Evolutionary conservation across 2,113 vertebrate genomes (phyloP).

Genomic region (Eubucco bourcierii): DNA sequence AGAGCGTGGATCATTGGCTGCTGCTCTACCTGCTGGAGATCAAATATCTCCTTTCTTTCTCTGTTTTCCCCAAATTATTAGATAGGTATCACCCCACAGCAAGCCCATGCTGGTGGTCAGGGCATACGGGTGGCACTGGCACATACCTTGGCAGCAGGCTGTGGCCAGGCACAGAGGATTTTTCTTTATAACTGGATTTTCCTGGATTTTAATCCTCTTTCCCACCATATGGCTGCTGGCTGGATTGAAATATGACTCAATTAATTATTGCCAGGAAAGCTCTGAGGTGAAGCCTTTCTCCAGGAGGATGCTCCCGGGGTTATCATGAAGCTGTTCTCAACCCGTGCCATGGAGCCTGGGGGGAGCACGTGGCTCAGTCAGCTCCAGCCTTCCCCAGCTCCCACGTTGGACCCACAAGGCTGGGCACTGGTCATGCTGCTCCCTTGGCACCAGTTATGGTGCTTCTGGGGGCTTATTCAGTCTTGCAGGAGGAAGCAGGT

Average conservation of each 20-base stretch:
- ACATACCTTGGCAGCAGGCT: neutral
- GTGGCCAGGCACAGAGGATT: neutral
- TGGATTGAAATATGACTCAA: conserved; percentile 70
- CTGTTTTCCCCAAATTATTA: fast-evolving
- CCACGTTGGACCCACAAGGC: fast-evolving
- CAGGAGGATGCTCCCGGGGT: neutral
- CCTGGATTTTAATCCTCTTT: conserved; percentile 65
- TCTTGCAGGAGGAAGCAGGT: neutral
- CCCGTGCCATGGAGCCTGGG: fast-evolving
- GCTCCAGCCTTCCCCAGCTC: neutral
- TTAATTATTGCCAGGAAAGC: conserved; percentile 61
- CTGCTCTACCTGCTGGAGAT: neutral
- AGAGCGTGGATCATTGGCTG: fast-evolving
- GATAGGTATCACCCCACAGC: fast-evolving
- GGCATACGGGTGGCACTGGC: neutral
- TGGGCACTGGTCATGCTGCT: fast-evolving
- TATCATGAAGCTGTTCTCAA: neutral
- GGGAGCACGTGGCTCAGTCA: neutral
- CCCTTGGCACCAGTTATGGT: neutral
- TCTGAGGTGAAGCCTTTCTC: neutral
- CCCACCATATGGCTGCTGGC: conserved; percentile 66
- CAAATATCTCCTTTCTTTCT: fast-evolving
- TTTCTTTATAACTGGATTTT: conserved; percentile 55
- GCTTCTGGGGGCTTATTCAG: neutral
- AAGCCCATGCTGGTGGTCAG: fast-evolving